Evolutionary conservation across 2,888 invertebrate genomes (phyloP), one percentile per base, ranked within the genome.

Genomic region (Tigriopus californicus): DNA sequence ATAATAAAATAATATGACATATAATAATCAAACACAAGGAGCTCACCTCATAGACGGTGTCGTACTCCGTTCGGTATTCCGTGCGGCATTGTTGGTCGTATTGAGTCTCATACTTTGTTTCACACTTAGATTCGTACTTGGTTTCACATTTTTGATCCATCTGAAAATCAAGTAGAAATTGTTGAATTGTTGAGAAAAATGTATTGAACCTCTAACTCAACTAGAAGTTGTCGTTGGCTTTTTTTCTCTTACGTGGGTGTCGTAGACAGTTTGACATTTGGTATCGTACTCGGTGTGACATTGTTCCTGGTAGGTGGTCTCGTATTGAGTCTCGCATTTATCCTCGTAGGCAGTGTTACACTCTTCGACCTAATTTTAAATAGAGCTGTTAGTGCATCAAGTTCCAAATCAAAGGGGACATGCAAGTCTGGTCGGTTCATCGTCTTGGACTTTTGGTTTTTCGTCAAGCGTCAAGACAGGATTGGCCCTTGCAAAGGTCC

Each of bases 251-350:
- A 33, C 33, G 33, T 33, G 33, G 22, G 59, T 59, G 13, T 51
- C 42, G 41, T 49, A 59, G 42, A 41, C 40, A 24, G 58, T 58
- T 22, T 58, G 44, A 49, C 58, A 58, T 40, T 58, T 13, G 24
- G 58, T 58, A 15, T 58, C 58, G 18, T 58, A 59, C 48, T 52
- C 18, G 3, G 59, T 59, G 12, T 52, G 15, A 41, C 59, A 59
- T 25, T 59, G 15, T 13, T 49, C 15, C 41, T 51, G 40, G 41
- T 49, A 49, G 25, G 40, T 20, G 12, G 48, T 59, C 48, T 49
- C 51, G 22, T 48, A 49, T 8, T 52, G 52, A 44, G 59, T 59
- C 24, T 59, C 49, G n/a, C 51, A 52, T 20, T 52, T 22, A 22
- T 22, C 41, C n/a, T 59, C 59, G 24, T 59, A 42, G 2, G 48